phyloP scores from a whole-genome alignment of 2,113 vertebrate species.

The Bos javanicus region DNA sequence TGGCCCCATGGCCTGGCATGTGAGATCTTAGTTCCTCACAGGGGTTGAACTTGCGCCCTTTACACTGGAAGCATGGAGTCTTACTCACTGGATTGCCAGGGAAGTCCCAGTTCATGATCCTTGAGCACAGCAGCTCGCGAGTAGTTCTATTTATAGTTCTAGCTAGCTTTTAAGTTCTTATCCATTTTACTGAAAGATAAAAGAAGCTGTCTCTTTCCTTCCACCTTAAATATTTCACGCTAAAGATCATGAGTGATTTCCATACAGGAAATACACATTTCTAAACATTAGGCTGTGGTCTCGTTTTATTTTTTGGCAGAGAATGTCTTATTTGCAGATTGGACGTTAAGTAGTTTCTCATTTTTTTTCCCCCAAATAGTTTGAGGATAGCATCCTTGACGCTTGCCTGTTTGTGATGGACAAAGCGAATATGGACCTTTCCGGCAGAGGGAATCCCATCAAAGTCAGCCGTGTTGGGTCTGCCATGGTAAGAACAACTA shows the following conservation, averaged over 20 bases:
- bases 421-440: constrained; percentile 89
- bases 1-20: not conserved
- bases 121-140: not conserved
- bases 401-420: constrained; percentile 95
- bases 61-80: not conserved
- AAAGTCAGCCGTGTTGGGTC: constrained; percentile 93
- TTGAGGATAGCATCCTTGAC: constrained; percentile 92
- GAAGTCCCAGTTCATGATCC: not conserved
- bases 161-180: constrained; percentile 54
- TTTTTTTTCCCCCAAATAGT: constrained; percentile 80
- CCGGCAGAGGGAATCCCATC: constrained; percentile 90
- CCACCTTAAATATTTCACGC: not conserved
- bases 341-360: not conserved
- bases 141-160: constrained; percentile 51
- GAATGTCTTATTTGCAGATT: not conserved
- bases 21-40: not conserved
- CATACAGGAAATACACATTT: constrained; percentile 27
- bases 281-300: constrained; percentile 8
- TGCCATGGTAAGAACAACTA: constrained; percentile 87
- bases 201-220: not conserved
- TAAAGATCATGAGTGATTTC: not conserved
- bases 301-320: not conserved
- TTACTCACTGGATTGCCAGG: not conserved
- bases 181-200: constrained; percentile 41
- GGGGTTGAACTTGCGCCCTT: not conserved